A percentile compares a stretch with the other conserved stretches of the same genome.
These are phyloP conservation scores for Siderastrea radians DNA, from an alignment of 92 coral and sea anemone species.

Conservation along the genomic window DNA sequence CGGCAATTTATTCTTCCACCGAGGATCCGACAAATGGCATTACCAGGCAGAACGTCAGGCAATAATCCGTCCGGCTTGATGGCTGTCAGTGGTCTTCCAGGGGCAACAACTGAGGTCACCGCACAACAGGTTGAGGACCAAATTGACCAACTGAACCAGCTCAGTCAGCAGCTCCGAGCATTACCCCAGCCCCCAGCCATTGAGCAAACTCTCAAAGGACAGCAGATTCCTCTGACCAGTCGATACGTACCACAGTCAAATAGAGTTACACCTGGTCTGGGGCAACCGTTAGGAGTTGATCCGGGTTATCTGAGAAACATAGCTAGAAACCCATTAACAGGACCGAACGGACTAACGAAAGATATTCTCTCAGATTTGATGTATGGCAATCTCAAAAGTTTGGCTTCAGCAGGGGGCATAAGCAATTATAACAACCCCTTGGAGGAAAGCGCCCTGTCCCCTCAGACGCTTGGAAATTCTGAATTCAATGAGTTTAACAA, in stretches of 20 bases:
- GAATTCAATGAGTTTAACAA: slow-evolving; percentile 10
- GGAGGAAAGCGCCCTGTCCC: slow-evolving; percentile 23
- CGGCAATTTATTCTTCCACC: slow-evolving; percentile 47
- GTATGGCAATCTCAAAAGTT: slow-evolving; percentile 85
- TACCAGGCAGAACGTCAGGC: background rate
- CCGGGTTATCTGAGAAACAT: slow-evolving; percentile 47
- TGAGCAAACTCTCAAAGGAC: slow-evolving; percentile 5
- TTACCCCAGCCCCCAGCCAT: slow-evolving; percentile 30
- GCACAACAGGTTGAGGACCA: slow-evolving; percentile 46
- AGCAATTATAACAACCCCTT: slow-evolving; percentile 31
- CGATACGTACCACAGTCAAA: background rate
- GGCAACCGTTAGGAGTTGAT: slow-evolving; percentile 18
- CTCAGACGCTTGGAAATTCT: slow-evolving; percentile 24
- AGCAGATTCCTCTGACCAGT: slow-evolving; percentile 9
- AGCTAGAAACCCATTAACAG: slow-evolving; percentile 81
- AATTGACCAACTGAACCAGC: slow-evolving; percentile 31
- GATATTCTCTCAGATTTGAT: slow-evolving; percentile 75
- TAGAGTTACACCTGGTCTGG: background rate
- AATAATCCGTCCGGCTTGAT: background rate
- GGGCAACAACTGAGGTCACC: slow-evolving; percentile 15
- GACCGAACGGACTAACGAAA: slow-evolving; percentile 86
- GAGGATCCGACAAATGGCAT: slow-evolving; percentile 11
- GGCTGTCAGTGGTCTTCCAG: slow-evolving; percentile 17
- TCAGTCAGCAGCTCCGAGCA: slow-evolving; percentile 31
- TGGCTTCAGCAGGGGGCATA: slow-evolving; percentile 49